Evolutionary conservation across 2,113 vertebrate species (phyloP).

Genomic region (Ploceus nigricollis): DNA sequence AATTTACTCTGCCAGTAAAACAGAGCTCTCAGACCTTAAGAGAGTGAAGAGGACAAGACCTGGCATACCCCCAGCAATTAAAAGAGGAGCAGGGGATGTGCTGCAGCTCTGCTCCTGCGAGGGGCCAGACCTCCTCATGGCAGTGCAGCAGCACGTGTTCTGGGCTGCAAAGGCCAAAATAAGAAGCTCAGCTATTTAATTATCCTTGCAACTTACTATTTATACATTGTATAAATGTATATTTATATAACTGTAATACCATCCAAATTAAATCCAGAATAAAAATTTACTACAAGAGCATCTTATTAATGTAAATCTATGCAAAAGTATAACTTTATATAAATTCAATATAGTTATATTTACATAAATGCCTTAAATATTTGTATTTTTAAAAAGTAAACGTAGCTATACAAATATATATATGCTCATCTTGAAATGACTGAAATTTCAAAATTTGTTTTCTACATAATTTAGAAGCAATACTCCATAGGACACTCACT

Average conservation of each 20-base stretch:
- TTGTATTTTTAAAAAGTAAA: background rate
- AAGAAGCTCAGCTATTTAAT: background rate
- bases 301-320: background rate
- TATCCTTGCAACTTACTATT: background rate
- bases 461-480: background rate
- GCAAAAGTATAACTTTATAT: background rate
- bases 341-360: background rate
- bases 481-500: background rate
- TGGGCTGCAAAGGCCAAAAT: background rate
- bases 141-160: background rate
- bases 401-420: background rate
- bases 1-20: background rate
- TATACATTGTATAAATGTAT: background rate
- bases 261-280: background rate
- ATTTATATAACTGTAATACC: background rate
- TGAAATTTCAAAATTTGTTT: background rate
- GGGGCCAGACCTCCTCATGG: background rate
- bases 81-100: background rate
- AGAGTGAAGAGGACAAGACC: background rate
- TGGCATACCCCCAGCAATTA: background rate
- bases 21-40: background rate
- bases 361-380: background rate
- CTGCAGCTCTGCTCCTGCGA: rapidly evolving
- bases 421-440: background rate
- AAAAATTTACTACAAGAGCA: background rate